Base-by-base conservation (phyloP, 1,140 invertebrate species). In the Meloidogyne floridensis region DNA sequence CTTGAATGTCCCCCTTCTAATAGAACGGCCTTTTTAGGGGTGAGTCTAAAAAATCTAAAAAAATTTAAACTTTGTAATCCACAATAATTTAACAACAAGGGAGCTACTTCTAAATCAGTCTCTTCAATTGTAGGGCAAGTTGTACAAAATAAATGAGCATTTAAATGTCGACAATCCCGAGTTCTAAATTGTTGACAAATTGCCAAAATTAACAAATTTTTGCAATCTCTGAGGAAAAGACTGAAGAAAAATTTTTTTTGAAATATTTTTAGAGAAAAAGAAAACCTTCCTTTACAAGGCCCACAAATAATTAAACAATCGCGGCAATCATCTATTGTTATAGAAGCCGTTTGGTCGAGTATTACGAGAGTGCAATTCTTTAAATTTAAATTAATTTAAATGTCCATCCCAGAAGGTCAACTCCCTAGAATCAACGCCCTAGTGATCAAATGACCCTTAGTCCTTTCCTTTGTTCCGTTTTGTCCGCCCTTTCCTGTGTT, bases 101-200 rank as follows among this genome's bases (percentile, higher is more conserved):
- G 82, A 32, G 59, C 69, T 6, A 86, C 81, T 47, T 81, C 80
- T 15, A 84, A 42, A 65, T 75, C 84, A 51, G 73, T 86, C 43
- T 85, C 84, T 77, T 86, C 86, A 70, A 86, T 87, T 18, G 86
- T 86, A 13, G 86, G 86, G 8, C 65, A 53, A 5, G 86, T 86
- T 72, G 83, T 71, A 69, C 86, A 87, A 75, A 86, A 87, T 7
- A 87, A 42, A 72, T 78, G 73, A 47, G 70, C 81, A 5, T 20
- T 72, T 11, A 86, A 70, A 72, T 84, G 20, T 18, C 81, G 43
- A 72, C 84, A 85, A 76, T 86, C 86, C 5, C 86, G 11, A 56
- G 84, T 81, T 51, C 86, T 71, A n/a, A 86, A 86, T 77, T 86
- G 86, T 51, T 87, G 86, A 70, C 86, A 87, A 32, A 82, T 77